Evolutionary conservation across 2,888 invertebrate genomes (phyloP), one percentile per base, ranked within the genome.

Genomic region (Xestia rhomboidea): DNA sequence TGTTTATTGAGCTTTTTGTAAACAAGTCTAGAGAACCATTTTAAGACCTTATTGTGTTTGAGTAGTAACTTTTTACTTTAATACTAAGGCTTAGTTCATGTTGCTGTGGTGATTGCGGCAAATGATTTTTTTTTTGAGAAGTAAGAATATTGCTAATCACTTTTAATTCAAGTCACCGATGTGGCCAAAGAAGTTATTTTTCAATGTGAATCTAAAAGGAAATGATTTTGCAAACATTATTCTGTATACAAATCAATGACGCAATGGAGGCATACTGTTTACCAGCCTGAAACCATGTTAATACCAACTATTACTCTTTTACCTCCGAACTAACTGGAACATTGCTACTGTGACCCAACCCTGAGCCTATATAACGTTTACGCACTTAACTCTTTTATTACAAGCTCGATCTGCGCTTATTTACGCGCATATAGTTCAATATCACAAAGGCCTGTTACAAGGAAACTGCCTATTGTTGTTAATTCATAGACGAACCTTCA

Each of bases 401-500:
- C 76, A 73, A 64, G 70, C 70, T 75, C 82, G 77, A 81, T 86
- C 78, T 83, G 78, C 84, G 75, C 76, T 68, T 82, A 85, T 81
- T 84, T 80, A 81, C 72, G 81, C 38, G 70, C 83, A 81, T 82
- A 74, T 89, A 92, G 89, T 90, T 92, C 92, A 90, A 92, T 93
- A 92, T 93, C 92, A 96, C 96, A 96, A 95, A 94, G 95, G 95
- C 93, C 90, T 93, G 93, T 95, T 95, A 95, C 92, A 90, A 90
- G 93, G 92, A 95, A 95, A 96, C 91, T 89, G 91, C 91, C 95
- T 92, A 96, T 96, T 96, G 96, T 96, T 93, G 90, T 89, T 92
- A 93, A 89, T 92, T 92, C 92, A 94, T 93, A 93, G 93, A 93
- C 91, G 91, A 89, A 89, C 90, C 89, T 90, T 93, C 91, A 93